A percentile compares a stretch with the other conserved stretches of the same genome.
phyloP scores from a whole-genome alignment of 2,113 vertebrate genomes.

The Hyla sarda region DNA sequence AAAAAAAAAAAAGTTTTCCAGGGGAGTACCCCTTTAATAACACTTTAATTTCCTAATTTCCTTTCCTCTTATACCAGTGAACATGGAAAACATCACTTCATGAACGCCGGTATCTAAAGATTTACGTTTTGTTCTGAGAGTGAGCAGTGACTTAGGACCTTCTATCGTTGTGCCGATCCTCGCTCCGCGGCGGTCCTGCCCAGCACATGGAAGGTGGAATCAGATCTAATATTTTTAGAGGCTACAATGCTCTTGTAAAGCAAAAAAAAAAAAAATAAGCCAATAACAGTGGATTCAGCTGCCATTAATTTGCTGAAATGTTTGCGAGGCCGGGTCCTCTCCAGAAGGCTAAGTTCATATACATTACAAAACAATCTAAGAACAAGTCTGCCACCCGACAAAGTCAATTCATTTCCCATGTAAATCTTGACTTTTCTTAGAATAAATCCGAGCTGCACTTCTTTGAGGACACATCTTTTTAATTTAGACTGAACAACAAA shows the following conservation, averaged over 20 bases:
- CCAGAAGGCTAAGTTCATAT: background rate
- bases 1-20: no score
- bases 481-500: no score
- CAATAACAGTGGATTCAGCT: background rate
- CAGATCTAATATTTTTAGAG: constrained; percentile 41
- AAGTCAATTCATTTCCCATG: background rate
- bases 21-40: no score
- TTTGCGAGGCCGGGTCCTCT: background rate
- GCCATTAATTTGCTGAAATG: constrained; percentile 8
- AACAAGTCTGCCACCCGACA: background rate
- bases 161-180: constrained; percentile 12
- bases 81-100: background rate
- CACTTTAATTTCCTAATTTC: no score
- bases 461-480: background rate
- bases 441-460: background rate
- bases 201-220: constrained; percentile 29
- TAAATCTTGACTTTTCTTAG: background rate
- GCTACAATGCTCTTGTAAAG: constrained; percentile 16
- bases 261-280: constrained; percentile 28
- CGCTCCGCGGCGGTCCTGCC: background rate
- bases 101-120: background rate
- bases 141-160: background rate
- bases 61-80: background rate
- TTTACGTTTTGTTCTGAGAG: background rate
- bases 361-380: constrained; percentile 6